Base-by-base conservation (phyloP, 2,113 vertebrate species). In the Glaucomys volans region DNA sequence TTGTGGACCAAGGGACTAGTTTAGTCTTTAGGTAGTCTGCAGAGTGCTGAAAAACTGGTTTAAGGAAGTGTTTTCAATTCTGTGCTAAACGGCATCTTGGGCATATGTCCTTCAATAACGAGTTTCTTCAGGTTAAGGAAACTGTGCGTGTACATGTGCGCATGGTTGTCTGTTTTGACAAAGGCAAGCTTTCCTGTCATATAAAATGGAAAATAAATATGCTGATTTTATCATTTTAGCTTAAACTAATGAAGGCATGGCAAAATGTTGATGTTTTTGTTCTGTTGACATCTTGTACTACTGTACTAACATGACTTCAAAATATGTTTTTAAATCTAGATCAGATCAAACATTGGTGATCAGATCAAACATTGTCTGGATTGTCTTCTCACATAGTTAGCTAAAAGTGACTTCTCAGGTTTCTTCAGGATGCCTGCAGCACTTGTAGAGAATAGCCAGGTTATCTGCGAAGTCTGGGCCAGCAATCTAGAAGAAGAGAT, bases 391-490 rank as follows among this genome's bases (percentile, higher is more conserved):
- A 32, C 77, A 37, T 30, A 97, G 96, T 59, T 94, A 44, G 28
- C 91, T 32, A 71, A 71, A 35, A 52, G 96, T 66, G 75, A 22
- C 94, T 97, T 95, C 77, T 75, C 91, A 86, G 97, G 90, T 77
- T 81, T 79, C 93, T 98, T 98, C 99, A 99, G 98, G 98, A 99
- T 99, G 99, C 99, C 99, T 93, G 99, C 99, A 54, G 99, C 99
- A 89, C 99, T 99, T 97, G 99, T 99, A 97, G 99, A 99, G 98
- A 99, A 99, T 95, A 99, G 99, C 98, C 99, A 99, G 98, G 99
- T 99, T 82, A 99, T 99, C 98, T 99, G 99, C 98, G 99, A 99
- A 96, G 99, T 99, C 87, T 99, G 99, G 99, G 99, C 99, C 69
- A 99, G 99, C 98, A 99, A 99, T 86, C 99, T 99, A 94, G 99